Evolutionary conservation across 1,140 invertebrate genomes (phyloP), one percentile per base, ranked within the genome.

Genomic region (Drosophila azteca): DNA sequence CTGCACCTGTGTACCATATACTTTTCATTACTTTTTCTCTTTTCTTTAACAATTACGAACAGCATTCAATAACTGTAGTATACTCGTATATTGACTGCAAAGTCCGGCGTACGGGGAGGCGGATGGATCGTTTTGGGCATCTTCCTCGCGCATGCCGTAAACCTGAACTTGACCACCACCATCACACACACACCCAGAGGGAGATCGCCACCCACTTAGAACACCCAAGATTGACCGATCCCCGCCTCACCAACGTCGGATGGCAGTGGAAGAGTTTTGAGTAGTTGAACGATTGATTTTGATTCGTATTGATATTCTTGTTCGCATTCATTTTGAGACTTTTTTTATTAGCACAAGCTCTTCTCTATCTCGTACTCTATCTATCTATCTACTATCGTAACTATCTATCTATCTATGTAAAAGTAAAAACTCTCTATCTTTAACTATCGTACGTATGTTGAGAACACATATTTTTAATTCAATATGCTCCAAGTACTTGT

Each of bases 261-360:
- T 24, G 35, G 53, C 57, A 62, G 53, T 39, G 13, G 13, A 48
- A 39, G 41, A 52, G 62, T 82, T 78, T 83, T 75, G 69, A 39
- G 57, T 75, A 66, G 73, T 78, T 60, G 35, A 69, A 73, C 49
- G 45, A 60, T 79, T 74, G 15, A 60, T 66, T 78, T 66, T 51
- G 31, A 24, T 39, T 39, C 35, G 35, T 20, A 52, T 29, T 67
- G 53, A 26, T 46, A 51, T 70, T 43, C 39, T 60, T 71, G 54
- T 65, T 83, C 65, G 72, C 70, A 61, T 78, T 79, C 41, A 58
- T 67, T 77, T 87, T 44, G 46, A 65, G 49, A 69, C 59, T 82
- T 65, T 79, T 73, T 63, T 81, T 84, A 72, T 59, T 77, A 79
- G 83, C 84, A 87, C 79, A 65, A 76, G 59, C 67, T 82, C 78